Percentiles rank a stretch among this genome's conserved stretches.
phyloP scores from a whole-genome alignment of 2,113 vertebrate genomes.

The Corapipo altera region DNA sequence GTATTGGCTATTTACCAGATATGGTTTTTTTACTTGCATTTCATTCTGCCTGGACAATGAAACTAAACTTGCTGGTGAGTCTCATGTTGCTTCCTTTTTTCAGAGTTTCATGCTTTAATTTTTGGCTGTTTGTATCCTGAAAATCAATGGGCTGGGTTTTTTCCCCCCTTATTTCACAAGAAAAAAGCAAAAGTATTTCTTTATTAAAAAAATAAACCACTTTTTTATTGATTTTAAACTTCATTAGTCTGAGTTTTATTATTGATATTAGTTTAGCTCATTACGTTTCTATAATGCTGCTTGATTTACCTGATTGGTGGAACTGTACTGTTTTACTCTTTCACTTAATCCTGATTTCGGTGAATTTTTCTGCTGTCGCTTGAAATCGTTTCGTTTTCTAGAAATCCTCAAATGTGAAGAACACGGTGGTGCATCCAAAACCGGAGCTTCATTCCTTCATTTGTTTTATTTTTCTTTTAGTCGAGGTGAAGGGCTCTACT shows the following conservation, averaged over 20 bases:
- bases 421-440: background rate
- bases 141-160: background rate
- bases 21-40: background rate
- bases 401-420: background rate
- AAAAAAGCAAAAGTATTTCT: background rate
- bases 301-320: background rate
- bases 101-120: background rate
- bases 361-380: background rate
- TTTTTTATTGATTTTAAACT: background rate
- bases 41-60: conserved; percentile 8
- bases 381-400: background rate
- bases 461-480: background rate
- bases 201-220: background rate
- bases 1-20: background rate
- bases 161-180: background rate
- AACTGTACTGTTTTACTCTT: background rate
- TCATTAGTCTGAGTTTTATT: background rate
- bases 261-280: background rate
- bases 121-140: background rate
- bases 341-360: background rate
- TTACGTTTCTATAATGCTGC: background rate
- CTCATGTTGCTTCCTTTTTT: background rate
- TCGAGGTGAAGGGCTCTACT: background rate
- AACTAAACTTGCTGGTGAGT: background rate
- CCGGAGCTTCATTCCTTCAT: background rate